Evolutionary conservation across 1,140 invertebrate genomes (phyloP), one percentile per base, ranked within the genome.

Genomic region (Conopomorpha cramerella): DNA sequence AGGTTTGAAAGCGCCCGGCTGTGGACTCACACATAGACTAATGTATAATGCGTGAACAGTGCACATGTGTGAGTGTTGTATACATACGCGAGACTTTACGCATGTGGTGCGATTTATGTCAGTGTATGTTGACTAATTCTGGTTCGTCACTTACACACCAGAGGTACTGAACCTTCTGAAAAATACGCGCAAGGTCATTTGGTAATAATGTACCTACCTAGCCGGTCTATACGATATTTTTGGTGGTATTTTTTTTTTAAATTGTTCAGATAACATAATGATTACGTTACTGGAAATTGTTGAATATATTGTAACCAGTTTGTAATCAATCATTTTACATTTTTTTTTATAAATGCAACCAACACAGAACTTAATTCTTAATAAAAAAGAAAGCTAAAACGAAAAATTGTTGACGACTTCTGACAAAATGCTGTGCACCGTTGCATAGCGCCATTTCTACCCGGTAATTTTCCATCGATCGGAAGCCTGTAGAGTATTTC

Each of bases 81-180:
- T 55, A 37, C 25, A 43, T 39, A 50, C 38, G 48, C 43, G 31
- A 28, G 43, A 51, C 43, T 16, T 32, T 43, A 42, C 29, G 36
- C 40, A 28, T 41, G 45, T 58, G 51, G 47, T 37, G 36, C 43
- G 8, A 4, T 29, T 43, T 40, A 30, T 30, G 43, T 31, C 38
- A 44, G 45, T 58, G 51, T 57, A 39, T 28, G 38, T 19, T 25
- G 11, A 38, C 37, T 36, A 47, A 54, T 51, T 55, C 49, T 55
- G 49, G 46, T 45, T 46, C 37, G 39, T 19, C n/a, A n/a, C n/a
- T n/a, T n/a, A n/a, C n/a, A n/a, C n/a, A n/a, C n/a, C 57, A 70
- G 49, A 35, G 41, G 41, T 40, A 36, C 23, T 30, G 25, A 62
- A 67, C 54, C 49, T 57, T 56, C 52, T 38, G 42, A 45, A 54